Evolutionary conservation across 2,797 vertebrate species (phyloP), one percentile per base, ranked within the genome.

Genomic region (Phrynocephalus guinanensis): DNA sequence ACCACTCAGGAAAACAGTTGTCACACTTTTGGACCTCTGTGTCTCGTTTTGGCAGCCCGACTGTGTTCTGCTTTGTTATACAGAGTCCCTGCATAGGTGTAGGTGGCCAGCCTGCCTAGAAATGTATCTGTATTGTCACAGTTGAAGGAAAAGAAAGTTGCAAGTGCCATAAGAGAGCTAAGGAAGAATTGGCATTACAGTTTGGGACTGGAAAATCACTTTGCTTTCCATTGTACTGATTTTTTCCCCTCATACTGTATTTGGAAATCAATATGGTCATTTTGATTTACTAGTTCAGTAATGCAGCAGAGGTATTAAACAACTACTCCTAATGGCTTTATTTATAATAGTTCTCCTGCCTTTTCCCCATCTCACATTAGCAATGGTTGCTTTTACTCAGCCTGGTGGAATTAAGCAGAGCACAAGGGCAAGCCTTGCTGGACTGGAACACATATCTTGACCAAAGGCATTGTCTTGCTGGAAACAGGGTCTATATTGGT

Each of bases 211-310:
- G 82, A 26, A 2, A 26, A 87, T 73, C 33, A 88, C 73, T 1
- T 86, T 67, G 91, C 75, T 1, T 87, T 63, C 70, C 33, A 52
- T 66, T 68, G 71, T 44, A 24, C 84, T 60, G 86, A 91, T 87
- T 87, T 84, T 87, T 44, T 82, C 52, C 87, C 73, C 86, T 88
- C 60, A 63, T 20, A 38, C 80, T 4, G 9, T 48, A 50, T 1
- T 26, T 75, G 26, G 9, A 30, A 77, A 63, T 84, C 84, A 83
- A 78, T 81, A 52, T 1, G 66, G 13, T 10, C 50, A 38, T 83
- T 84, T n/a, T 86, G 87, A 89, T 90, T 91, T 91, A 84, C 83
- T 77, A 70, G 71, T 86, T 86, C 72, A 68, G 26, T 80, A 66
- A 72, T 50, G 71, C 52, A 87, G 28, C 0, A 18, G 60, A 24